Conservation (phyloP, 2,888 invertebrate species). For the Cryptocephalus moraei region DNA sequence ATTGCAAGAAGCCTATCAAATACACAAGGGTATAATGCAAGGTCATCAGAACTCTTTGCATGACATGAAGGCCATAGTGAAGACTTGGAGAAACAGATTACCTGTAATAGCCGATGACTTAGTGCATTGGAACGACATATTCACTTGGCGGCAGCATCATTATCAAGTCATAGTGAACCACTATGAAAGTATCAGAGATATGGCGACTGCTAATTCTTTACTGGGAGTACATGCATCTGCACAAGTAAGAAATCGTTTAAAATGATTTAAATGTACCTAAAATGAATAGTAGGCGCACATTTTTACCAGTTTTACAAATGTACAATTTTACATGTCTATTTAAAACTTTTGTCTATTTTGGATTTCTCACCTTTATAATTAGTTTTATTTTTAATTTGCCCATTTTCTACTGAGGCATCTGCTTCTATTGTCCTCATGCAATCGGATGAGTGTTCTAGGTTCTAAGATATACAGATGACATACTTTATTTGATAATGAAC, state of each 20-base stretch:
- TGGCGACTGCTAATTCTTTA: slow-evolving; percentile 69
- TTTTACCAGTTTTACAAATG: no score
- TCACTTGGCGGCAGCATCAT: slow-evolving; percentile 96
- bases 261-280: no score
- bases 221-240: slow-evolving; percentile 91
- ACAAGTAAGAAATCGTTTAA: slow-evolving; percentile 42
- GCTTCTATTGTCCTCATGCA: no score
- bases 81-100: slow-evolving; percentile 95
- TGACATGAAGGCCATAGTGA: slow-evolving; percentile 98
- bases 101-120: slow-evolving; percentile 94
- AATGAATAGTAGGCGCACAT: no score
- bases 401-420: no score
- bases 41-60: slow-evolving; percentile 66
- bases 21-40: slow-evolving; percentile 62
- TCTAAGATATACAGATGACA: no score
- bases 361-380: no score
- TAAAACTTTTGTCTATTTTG: no score
- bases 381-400: no score
- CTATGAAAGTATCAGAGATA: slow-evolving; percentile 37
- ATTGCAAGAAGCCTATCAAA: slow-evolving; percentile 77
- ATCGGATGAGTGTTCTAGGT: no score
- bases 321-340: no score
- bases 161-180: slow-evolving; percentile 69
- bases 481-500: no score
- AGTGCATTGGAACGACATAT: slow-evolving; percentile 96